These are phyloP conservation scores for Schlechtendalia chinensis DNA, from an alignment of 1,140 invertebrate species.

Conservation along the genomic window DNA sequence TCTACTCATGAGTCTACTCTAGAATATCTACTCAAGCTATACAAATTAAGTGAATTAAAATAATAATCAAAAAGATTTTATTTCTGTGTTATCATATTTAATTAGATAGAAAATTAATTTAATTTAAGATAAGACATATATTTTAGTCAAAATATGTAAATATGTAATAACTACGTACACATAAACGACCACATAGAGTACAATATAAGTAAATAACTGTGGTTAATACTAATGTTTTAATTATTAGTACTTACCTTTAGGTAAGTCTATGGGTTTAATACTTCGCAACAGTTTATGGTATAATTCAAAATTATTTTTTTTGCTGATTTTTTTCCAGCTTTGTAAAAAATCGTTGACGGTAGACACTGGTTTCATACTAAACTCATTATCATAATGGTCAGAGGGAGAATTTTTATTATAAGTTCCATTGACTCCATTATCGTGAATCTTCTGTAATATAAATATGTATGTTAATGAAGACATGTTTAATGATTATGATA, in stretches of 20 bases:
- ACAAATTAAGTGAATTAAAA: too few relatives aligned
- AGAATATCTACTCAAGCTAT: too few relatives aligned
- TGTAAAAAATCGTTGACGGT: slow-evolving; percentile 31
- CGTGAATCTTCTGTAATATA: slow-evolving; percentile 24
- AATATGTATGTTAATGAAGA: not conserved
- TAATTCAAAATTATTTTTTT: slow-evolving; percentile 36
- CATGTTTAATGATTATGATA: not conserved
- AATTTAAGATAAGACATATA: too few relatives aligned
- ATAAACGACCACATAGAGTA: too few relatives aligned
- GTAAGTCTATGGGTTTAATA: slow-evolving; percentile 42
- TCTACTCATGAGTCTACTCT: too few relatives aligned
- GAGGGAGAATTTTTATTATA: slow-evolving; percentile 1
- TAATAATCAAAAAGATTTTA: too few relatives aligned
- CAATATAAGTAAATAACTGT: too few relatives aligned
- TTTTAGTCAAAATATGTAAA: too few relatives aligned
- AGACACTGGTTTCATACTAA: slow-evolving; percentile 25
- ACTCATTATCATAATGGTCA: not conserved
- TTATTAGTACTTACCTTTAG: slow-evolving; percentile 10
- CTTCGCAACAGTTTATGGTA: slow-evolving; percentile 20
- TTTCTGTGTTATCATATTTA: too few relatives aligned
- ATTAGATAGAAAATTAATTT: too few relatives aligned
- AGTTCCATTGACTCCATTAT: slow-evolving; percentile 20
- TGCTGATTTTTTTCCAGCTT: slow-evolving; percentile 26
- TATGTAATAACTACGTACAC: too few relatives aligned
- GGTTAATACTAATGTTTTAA: too few relatives aligned